phyloP scores from a whole-genome alignment of 1,140 invertebrate genomes.

The Lepidurus packardi region DNA sequence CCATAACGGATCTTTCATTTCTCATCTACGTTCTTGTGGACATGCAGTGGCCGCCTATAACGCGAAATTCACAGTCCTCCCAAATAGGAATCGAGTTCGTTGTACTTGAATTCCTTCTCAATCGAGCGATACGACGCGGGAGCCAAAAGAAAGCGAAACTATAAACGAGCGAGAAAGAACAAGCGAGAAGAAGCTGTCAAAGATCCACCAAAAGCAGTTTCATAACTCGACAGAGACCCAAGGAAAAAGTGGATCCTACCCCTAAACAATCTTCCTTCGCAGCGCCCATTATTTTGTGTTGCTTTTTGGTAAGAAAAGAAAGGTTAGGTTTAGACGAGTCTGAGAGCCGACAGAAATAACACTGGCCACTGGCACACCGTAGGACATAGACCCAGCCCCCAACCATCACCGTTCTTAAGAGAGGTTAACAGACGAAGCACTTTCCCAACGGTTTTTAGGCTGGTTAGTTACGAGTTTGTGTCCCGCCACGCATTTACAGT shows the following conservation, averaged over 20 bases:
- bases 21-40: neutral
- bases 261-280: neutral
- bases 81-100: no score
- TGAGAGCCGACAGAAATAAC: neutral
- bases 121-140: neutral
- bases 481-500: conserved; percentile 6
- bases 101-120: no score
- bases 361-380: conserved; percentile 2
- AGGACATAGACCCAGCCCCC: neutral
- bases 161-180: no score
- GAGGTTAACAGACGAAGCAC: conserved; percentile 9
- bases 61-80: neutral
- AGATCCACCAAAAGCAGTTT: neutral
- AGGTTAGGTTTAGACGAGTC: neutral
- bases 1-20: neutral
- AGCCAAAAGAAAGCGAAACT: neutral
- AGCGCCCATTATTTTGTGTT: neutral
- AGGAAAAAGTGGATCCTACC: conserved; percentile 12
- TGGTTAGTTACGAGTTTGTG: neutral
- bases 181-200: conserved; percentile 10
- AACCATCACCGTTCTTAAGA: neutral
- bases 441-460: neutral
- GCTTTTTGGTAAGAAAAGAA: neutral
- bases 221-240: neutral
- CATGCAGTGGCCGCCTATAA: conserved; percentile 6